These are phyloP conservation scores for Dasyurus viverrinus DNA, from an alignment of 2,113 vertebrate species.

Conservation along the genomic window DNA sequence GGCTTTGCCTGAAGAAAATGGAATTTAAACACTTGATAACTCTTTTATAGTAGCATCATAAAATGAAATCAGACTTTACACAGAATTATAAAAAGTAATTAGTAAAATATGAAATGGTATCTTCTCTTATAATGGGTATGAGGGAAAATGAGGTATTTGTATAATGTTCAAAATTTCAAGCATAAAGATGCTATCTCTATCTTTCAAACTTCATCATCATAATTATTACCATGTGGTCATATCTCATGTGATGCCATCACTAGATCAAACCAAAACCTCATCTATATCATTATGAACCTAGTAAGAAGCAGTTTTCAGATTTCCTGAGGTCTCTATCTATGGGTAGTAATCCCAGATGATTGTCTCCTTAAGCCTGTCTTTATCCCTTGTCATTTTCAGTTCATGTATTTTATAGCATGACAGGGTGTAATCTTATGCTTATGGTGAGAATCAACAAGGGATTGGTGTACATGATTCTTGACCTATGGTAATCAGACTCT, in stretches of 20 bases:
- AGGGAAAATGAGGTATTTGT: background rate
- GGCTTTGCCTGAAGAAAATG: background rate
- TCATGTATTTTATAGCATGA: background rate
- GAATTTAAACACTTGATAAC: background rate
- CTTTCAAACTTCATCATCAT: background rate
- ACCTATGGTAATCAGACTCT: background rate
- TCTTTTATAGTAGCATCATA: background rate
- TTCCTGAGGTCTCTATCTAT: background rate
- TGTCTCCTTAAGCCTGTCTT: background rate
- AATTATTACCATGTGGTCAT: background rate
- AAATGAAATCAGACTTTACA: background rate
- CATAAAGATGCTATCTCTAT: background rate
- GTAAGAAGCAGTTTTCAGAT: background rate
- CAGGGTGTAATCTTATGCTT: background rate
- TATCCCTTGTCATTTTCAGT: background rate
- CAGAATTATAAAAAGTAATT: background rate
- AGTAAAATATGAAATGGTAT: background rate
- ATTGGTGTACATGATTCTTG: background rate
- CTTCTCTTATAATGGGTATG: background rate
- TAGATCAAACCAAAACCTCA: background rate
- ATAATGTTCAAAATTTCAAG: background rate
- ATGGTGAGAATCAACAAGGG: background rate
- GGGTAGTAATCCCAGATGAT: no score
- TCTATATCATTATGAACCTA: background rate
- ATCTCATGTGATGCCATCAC: background rate